These are phyloP conservation scores for Paramormyrops hopkinsi DNA, from an alignment of 2,797 vertebrate genomes.

Conservation along the genomic window DNA sequence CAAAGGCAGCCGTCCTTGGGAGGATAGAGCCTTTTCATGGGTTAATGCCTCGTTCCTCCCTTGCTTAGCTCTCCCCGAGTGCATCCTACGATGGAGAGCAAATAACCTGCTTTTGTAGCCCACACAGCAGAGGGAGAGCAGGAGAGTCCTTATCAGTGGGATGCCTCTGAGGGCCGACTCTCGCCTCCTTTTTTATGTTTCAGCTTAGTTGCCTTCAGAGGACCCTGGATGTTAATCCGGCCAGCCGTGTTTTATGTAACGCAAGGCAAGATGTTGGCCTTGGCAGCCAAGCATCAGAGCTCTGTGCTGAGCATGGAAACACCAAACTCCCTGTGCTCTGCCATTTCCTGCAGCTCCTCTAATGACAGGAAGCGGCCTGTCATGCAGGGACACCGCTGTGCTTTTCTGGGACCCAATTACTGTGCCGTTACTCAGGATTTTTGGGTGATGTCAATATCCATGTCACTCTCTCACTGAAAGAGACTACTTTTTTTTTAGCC, in stretches of 20 bases:
- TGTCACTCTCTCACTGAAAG: neutral
- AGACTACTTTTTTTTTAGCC: neutral
- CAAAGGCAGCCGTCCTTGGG: constrained; percentile 59
- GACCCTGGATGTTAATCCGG: neutral
- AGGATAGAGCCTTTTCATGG: constrained; percentile 28
- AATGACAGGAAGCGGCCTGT: neutral
- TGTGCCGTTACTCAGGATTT: neutral
- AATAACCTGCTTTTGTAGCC: neutral
- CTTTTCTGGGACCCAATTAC: constrained; percentile 7
- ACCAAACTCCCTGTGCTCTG: neutral
- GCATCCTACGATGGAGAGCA: neutral
- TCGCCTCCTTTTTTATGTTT: neutral
- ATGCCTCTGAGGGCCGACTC: too few species aligned
- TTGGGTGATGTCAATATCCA: neutral
- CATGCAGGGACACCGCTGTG: neutral
- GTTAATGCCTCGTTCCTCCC: neutral
- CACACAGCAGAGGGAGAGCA: neutral
- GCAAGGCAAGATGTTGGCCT: neutral
- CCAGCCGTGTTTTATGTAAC: neutral
- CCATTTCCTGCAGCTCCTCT: neutral
- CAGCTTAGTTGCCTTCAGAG: neutral
- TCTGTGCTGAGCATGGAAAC: neutral
- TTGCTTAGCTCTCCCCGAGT: neutral
- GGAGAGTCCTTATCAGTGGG: neutral
- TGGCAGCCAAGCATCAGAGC: neutral